Evolutionary conservation across 2,113 vertebrate species (phyloP).

Genomic region (Odobenus rosmarus): DNA sequence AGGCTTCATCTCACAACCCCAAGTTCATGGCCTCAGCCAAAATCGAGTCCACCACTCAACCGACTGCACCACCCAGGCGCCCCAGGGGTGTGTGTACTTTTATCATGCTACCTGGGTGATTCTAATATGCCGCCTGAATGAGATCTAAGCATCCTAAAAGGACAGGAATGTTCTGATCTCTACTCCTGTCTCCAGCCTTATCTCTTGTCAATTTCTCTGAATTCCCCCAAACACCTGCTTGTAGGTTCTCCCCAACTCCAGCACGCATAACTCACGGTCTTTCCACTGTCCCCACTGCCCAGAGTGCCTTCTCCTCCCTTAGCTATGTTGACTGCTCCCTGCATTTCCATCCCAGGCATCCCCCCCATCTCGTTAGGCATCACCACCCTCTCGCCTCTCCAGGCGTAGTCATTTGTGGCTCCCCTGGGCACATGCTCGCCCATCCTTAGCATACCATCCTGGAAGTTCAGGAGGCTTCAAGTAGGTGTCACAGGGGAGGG

Average conservation of each 20-base stretch:
- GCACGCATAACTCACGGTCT: rapidly evolving
- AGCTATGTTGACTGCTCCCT: no score
- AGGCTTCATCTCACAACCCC: no score
- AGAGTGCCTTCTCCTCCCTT: neutral
- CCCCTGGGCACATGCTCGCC: neutral
- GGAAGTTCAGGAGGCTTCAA: neutral
- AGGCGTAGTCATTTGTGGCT: no score
- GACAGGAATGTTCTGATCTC: neutral
- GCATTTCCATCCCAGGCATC: neutral
- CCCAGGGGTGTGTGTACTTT: neutral
- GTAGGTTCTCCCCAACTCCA: neutral
- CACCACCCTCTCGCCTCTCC: neutral
- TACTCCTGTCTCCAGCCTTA: neutral
- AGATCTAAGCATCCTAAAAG: neutral
- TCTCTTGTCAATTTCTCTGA: neutral
- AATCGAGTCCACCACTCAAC: neutral
- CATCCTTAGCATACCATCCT: neutral
- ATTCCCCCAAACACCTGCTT: neutral
- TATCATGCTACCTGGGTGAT: neutral
- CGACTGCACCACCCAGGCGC: neutral
- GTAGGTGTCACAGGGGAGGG: neutral
- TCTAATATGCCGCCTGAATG: neutral
- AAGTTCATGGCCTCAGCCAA: no score
- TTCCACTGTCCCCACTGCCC: neutral
- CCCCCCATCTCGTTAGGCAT: rapidly evolving